A percentile compares a stretch with the other conserved stretches of the same genome.
phyloP scores from a whole-genome alignment of 1,140 invertebrate genomes.

The Meteorus sp. region DNA sequence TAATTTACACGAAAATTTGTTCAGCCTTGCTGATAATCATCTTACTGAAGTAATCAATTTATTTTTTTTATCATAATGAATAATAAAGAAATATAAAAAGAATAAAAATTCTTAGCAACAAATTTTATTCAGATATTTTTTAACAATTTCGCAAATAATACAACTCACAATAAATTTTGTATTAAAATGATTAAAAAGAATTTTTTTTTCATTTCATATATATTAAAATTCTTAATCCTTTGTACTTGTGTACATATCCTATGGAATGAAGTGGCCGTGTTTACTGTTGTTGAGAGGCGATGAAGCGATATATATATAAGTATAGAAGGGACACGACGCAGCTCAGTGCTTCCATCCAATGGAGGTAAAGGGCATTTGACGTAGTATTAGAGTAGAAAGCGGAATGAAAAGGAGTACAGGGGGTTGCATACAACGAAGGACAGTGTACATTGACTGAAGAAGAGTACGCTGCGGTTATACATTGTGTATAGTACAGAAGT shows the following conservation, averaged over 20 bases:
- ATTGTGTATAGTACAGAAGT: not conserved
- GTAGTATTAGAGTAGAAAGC: not conserved
- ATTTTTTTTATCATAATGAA: too few relatives aligned
- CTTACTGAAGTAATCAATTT: too few relatives aligned
- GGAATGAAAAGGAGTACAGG: not conserved
- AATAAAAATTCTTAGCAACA: too few relatives aligned
- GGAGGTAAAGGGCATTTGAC: not conserved
- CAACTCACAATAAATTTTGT: too few relatives aligned
- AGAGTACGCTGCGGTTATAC: not conserved
- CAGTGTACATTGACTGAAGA: not conserved
- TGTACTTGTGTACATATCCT: too few relatives aligned
- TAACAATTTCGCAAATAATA: too few relatives aligned
- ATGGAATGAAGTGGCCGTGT: not conserved
- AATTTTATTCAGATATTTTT: too few relatives aligned
- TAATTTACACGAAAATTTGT: too few relatives aligned
- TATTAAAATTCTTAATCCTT: not conserved
- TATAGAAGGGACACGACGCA: constrained; percentile 14
- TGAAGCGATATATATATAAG: too few relatives aligned
- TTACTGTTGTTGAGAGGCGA: constrained; percentile 13
- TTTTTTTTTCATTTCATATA: not conserved
- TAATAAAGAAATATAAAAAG: too few relatives aligned
- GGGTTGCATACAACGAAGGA: not conserved
- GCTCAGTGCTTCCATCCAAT: constrained; percentile 1
- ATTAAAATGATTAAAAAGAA: too few relatives aligned
- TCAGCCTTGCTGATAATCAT: too few relatives aligned